Percentiles rank a stretch among this genome's conserved stretches.
These are phyloP conservation scores for Andrena chrysosceles DNA, from an alignment of 2,888 invertebrate species.

Conservation along the genomic window DNA sequence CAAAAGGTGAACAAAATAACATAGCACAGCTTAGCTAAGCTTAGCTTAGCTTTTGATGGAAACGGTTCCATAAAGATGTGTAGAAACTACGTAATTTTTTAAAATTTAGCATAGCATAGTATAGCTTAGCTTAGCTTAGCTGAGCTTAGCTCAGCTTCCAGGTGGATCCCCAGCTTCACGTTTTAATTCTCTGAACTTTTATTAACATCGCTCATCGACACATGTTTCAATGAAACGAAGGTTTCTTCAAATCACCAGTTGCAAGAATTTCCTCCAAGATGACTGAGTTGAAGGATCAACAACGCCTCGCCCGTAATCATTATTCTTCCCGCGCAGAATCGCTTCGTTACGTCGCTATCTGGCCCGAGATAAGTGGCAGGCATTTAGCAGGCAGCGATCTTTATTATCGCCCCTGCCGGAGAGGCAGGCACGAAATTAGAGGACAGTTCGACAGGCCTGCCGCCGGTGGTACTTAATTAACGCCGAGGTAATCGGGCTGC, in stretches of 20 bases:
- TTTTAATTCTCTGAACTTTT: no score
- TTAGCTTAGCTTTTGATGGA: no score
- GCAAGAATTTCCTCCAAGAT: not conserved
- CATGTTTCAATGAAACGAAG: not conserved
- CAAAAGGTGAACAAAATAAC: no score
- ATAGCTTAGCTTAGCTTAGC: no score
- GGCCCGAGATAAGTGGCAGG: constrained; percentile 42
- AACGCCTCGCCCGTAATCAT: constrained; percentile 9
- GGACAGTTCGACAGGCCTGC: constrained; percentile 69
- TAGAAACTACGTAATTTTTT: no score
- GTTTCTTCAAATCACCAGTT: no score
- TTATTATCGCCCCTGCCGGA: constrained; percentile 63
- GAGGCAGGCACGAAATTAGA: constrained; percentile 72
- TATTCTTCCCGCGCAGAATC: constrained; percentile 40
- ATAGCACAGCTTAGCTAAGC: no score
- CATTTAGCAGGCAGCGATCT: constrained; percentile 52
- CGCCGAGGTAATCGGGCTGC: constrained; percentile 57
- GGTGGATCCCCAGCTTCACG: no score
- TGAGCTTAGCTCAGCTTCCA: no score
- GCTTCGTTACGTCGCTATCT: constrained; percentile 36
- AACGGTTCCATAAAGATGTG: no score
- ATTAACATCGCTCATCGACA: no score
- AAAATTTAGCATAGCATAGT: no score
- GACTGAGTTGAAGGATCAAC: not conserved
- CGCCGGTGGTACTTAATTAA: constrained; percentile 72